Base-by-base conservation (phyloP, 1,140 invertebrate genomes). In the Orchesella cincta region DNA sequence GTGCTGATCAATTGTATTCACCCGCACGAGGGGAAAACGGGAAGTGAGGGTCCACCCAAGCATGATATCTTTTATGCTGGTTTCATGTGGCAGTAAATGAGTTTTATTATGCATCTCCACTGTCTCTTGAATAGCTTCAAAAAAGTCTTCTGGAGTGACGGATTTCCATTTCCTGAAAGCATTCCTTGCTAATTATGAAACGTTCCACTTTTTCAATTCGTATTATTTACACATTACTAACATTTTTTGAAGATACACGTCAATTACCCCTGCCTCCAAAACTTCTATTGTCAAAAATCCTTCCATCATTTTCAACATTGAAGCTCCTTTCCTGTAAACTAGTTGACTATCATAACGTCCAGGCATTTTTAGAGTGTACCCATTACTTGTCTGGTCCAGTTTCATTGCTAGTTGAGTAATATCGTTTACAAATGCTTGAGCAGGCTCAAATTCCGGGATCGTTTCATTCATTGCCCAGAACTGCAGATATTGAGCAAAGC, bases 21-120 rank as follows among this genome's bases (percentile, higher is more conserved):
- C 89, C 0, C 89, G 93, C 0, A 97, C 86, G 0, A 96, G 89
- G 0, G 95, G 95, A 85, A 92, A 96, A 0, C 93, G 92, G 76
- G 91, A 93, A 86, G 96, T 93, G 12, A 95, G 84, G 0, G 93
- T 95, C 95, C 95, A 97, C 0, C 94, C 95, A 82, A 96, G 93
- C 93, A 94, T 94, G 31, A 95, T 92, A 74, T 88, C 87, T 79
- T 89, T 89, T 0, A 94, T 89, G 0, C 89, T 90, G 0, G 91
- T 86, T 76, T 88, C 87, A 20, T 85, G 79, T 14, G 89, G 88
- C 20, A 94, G 86, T n/a, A 57, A 14, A 57, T 57, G 52, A 18
- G 62, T 67, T n/a, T 8, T 5, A 14, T 67, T 67, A 29, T 5
- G 8, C 5, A 31, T 12, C 2, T 8, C 14, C 5, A 67, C 31